A percentile compares a stretch with the other conserved stretches of the same genome.
phyloP scores from a whole-genome alignment of 2,797 vertebrate species.

The Chaetophractus vellerosus region DNA sequence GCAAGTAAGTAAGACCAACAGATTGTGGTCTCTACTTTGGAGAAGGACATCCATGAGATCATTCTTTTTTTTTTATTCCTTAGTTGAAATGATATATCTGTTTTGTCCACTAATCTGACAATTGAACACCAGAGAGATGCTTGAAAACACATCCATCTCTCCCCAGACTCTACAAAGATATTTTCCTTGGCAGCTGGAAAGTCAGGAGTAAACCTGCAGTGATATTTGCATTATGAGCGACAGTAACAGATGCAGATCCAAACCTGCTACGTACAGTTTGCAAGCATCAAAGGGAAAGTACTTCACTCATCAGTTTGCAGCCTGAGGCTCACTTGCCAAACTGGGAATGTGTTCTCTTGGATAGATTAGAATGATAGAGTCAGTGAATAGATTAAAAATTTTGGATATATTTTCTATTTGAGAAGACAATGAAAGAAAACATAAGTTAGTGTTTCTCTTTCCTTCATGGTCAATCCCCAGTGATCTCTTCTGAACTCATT shows the following conservation, averaged over 20 bases:
- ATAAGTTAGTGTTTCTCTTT: not conserved
- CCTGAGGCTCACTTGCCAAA: not conserved
- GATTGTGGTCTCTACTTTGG: not conserved
- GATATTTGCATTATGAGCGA: not conserved
- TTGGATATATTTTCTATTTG: not conserved
- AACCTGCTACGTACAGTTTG: rapidly evolving
- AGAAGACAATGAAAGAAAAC: not conserved
- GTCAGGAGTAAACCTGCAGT: not conserved
- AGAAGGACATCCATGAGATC: not conserved
- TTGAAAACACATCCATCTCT: constrained; percentile 33
- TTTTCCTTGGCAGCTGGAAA: not conserved
- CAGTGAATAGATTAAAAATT: not conserved
- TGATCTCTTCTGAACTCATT: not conserved
- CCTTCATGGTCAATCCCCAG: not conserved
- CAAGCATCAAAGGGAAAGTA: not conserved
- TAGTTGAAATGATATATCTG: constrained; percentile 48
- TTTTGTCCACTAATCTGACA: constrained; percentile 53
- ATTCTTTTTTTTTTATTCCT: not conserved
- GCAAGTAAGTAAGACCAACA: not conserved
- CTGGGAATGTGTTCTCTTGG: not conserved
- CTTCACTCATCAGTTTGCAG: not conserved
- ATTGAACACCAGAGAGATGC: not conserved
- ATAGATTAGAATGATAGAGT: not conserved
- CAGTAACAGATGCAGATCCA: not conserved
- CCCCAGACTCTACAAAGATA: not conserved